Percentiles rank a stretch among this genome's conserved stretches.
Conservation (phyloP, 2,888 invertebrate genomes). For the Eumerus sabulonum region DNA sequence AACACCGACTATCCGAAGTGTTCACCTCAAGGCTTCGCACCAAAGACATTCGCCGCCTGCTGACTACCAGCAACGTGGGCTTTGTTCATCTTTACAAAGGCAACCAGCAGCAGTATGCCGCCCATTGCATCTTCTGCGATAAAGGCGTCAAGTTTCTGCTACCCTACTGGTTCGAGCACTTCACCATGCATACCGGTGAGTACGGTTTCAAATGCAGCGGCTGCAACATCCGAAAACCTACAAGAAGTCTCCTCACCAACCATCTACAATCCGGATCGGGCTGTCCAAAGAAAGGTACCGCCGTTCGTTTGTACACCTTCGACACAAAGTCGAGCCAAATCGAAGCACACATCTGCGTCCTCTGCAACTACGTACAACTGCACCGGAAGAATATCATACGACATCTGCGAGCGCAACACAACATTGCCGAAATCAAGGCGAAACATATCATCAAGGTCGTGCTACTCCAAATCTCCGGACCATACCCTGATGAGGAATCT, state of each 20-base stretch:
- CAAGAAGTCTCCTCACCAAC: slow-evolving; percentile 70
- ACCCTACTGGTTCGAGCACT: slow-evolving; percentile 82
- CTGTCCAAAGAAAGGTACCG: slow-evolving; percentile 62
- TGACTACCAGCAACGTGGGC: slow-evolving; percentile 59
- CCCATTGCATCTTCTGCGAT: slow-evolving; percentile 73
- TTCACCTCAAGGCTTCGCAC: slow-evolving; percentile 71
- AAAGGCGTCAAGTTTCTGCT: slow-evolving; percentile 71
- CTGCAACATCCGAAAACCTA: slow-evolving; percentile 78
- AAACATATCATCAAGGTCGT: slow-evolving; percentile 70
- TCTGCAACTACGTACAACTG: slow-evolving; percentile 87
- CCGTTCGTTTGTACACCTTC: slow-evolving; percentile 65
- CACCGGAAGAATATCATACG: slow-evolving; percentile 82
- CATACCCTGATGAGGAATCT: slow-evolving; percentile 34
- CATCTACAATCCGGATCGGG: slow-evolving; percentile 64
- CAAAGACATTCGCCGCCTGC: slow-evolving; percentile 60
- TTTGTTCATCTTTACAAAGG: slow-evolving; percentile 69
- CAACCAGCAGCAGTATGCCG: slow-evolving; percentile 71
- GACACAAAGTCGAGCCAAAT: slow-evolving; percentile 69
- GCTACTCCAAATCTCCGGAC: slow-evolving; percentile 64
- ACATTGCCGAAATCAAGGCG: slow-evolving; percentile 57
- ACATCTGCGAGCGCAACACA: slow-evolving; percentile 80
- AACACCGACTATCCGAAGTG: slow-evolving; percentile 72
- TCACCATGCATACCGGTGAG: slow-evolving; percentile 89
- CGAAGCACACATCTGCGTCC: slow-evolving; percentile 83
- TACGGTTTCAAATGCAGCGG: slow-evolving; percentile 84